phyloP scores from a whole-genome alignment of 2,888 invertebrate genomes.

The Harmothoe impar region DNA sequence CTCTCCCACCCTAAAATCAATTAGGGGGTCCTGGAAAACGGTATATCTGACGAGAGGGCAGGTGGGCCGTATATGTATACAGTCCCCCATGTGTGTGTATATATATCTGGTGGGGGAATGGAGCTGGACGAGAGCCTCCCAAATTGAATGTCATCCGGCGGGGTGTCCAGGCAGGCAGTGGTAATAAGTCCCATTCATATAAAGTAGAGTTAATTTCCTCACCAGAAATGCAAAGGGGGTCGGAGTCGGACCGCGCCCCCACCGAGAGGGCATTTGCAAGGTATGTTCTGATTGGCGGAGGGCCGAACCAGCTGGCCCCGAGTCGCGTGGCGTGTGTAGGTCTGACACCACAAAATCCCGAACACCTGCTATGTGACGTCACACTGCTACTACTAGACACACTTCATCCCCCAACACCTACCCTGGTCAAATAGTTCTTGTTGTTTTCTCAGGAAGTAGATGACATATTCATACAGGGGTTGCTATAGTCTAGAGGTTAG shows the following conservation, averaged over 20 bases:
- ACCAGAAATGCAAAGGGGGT: slow-evolving; percentile 37
- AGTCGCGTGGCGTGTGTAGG: slow-evolving; percentile 11
- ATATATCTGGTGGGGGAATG: background rate
- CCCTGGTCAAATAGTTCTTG: slow-evolving; percentile 34
- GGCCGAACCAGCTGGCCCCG: slow-evolving; percentile 1
- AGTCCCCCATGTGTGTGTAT: no score
- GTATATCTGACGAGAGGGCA: no score
- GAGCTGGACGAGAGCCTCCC: background rate
- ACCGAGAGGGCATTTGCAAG: background rate
- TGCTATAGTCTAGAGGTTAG: background rate
- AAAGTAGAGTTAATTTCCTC: slow-evolving; percentile 62
- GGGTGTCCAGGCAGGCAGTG: background rate
- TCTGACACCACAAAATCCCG: slow-evolving; percentile 46
- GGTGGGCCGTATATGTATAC: no score
- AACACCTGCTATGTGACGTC: slow-evolving; percentile 57
- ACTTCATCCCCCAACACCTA: background rate
- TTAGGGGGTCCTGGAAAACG: no score
- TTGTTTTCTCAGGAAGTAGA: slow-evolving; percentile 48
- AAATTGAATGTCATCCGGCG: slow-evolving; percentile 12
- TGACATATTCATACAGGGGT: slow-evolving; percentile 21
- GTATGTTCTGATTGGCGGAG: slow-evolving; percentile 33
- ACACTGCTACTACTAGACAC: slow-evolving; percentile 25
- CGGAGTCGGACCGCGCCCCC: background rate
- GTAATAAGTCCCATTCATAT: slow-evolving; percentile 50
- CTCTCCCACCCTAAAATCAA: no score